Base-by-base conservation (phyloP, 2,797 vertebrate genomes). In the Alca torda region DNA sequence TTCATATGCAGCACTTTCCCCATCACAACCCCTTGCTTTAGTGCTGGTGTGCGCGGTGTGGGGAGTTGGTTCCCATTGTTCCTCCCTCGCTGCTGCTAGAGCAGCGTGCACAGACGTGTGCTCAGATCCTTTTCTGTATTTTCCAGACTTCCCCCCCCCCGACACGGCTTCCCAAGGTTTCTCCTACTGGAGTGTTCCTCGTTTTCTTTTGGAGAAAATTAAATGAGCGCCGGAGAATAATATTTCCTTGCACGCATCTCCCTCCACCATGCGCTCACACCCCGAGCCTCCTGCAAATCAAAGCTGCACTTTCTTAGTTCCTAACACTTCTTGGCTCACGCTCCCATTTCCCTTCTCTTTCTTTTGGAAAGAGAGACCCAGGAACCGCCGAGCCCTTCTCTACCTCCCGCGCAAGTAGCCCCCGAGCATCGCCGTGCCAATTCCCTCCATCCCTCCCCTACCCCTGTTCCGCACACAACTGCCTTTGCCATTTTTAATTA, bases 401-500 rank as follows among this genome's bases (percentile, higher is more conserved):
- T 18, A 30, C 61, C 70, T 35, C 50, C 85, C 30, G 30, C 80
- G 43, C 43, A 11, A 53, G 79, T 5, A 43, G n/a, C 63, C 69
- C 35, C 75, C 35, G 18, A 84, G n/a, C 90, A 59, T 72, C 26
- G 1, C 51, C n/a, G 43, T 43, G 65, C 2, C 64, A 2, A 19
- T 46, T 16, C 28, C 80, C 76, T 14, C 76, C 37, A 25, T 76
- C 39, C 75, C 61, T 76, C 8, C 31, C 73, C 31, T n/a, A 46
- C 64, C 57, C 68, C 39, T 1, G 26, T 78, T 92, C 81, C 41
- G 16, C 41, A 75, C 68, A 15, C 81, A 39, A 54, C 60, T 11
- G 11, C 41, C 88, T 96, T 97, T 91, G 84, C 76, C 89, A 78
- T 97, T 96, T 97, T 95, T 82, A 83, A 95, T 88, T 46, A 64